These are phyloP conservation scores for Malurus splendens DNA, from an alignment of 2,797 vertebrate species.

Conservation along the genomic window DNA sequence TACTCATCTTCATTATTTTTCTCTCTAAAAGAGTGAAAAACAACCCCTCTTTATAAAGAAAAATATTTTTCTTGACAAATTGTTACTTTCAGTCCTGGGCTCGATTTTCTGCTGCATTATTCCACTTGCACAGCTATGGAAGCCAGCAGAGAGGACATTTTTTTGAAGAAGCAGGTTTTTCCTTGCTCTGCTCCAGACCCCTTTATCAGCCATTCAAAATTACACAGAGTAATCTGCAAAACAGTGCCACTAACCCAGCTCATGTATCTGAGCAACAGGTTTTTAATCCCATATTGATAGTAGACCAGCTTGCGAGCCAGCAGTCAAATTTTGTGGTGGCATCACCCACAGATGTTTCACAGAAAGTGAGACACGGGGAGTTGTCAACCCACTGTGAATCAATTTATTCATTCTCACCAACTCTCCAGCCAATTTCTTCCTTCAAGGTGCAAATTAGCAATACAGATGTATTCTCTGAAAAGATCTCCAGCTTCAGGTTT, in stretches of 20 bases:
- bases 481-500: neutral
- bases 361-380: conserved; percentile 31
- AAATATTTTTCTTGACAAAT: neutral
- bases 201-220: neutral
- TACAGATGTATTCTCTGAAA: conserved; percentile 47
- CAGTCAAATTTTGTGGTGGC: conserved; percentile 46
- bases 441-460: conserved; percentile 61
- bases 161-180: neutral
- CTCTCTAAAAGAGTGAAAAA: neutral
- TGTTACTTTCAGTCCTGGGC: neutral
- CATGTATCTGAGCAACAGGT: neutral
- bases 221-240: neutral
- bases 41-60: neutral
- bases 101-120: neutral
- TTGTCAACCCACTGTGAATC: conserved; percentile 58
- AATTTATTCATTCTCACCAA: conserved; percentile 61
- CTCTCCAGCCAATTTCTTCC: conserved; percentile 42
- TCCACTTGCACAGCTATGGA: neutral
- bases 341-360: conserved; percentile 57
- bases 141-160: neutral
- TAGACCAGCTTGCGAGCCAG: conserved; percentile 32
- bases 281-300: conserved; percentile 28
- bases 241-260: neutral
- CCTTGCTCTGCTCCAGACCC: neutral
- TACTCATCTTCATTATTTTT: conserved; percentile 1